These are phyloP conservation scores for Pygmarrhopalites habei DNA, from an alignment of 1,140 invertebrate species.

Conservation along the genomic window DNA sequence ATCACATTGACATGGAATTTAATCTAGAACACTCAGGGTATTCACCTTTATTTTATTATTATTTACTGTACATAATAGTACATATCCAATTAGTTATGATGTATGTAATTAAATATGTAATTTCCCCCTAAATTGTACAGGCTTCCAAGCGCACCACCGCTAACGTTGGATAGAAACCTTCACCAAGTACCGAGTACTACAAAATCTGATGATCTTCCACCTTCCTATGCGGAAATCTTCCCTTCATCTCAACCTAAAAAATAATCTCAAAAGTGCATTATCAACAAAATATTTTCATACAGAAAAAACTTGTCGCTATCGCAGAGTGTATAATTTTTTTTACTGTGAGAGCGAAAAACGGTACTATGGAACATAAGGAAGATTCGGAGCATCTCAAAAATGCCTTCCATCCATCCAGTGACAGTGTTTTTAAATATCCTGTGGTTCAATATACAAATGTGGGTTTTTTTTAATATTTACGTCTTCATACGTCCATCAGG, in stretches of 20 bases:
- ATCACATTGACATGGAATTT: slow-evolving; percentile 11
- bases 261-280: background rate
- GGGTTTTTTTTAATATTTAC: no score
- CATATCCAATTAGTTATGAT: background rate
- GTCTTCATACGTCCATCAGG: no score
- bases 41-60: background rate
- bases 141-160: slow-evolving; percentile 23
- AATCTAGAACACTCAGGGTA: slow-evolving; percentile 21
- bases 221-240: slow-evolving; percentile 25
- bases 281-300: no score
- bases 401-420: no score
- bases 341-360: no score
- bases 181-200: slow-evolving; percentile 8
- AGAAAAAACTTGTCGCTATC: no score
- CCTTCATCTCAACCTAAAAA: slow-evolving; percentile 9
- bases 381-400: no score
- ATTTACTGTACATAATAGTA: background rate
- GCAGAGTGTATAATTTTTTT: no score
- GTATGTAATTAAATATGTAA: background rate
- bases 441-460: no score
- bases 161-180: slow-evolving; percentile 14
- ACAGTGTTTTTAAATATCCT: no score
- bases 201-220: slow-evolving; percentile 23
- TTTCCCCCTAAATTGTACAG: slow-evolving; percentile 1
- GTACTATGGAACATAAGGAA: no score